Evolutionary conservation across 2,797 vertebrate genomes (phyloP), one percentile per base, ranked within the genome.

Genomic region (Sciurus vulgaris): DNA sequence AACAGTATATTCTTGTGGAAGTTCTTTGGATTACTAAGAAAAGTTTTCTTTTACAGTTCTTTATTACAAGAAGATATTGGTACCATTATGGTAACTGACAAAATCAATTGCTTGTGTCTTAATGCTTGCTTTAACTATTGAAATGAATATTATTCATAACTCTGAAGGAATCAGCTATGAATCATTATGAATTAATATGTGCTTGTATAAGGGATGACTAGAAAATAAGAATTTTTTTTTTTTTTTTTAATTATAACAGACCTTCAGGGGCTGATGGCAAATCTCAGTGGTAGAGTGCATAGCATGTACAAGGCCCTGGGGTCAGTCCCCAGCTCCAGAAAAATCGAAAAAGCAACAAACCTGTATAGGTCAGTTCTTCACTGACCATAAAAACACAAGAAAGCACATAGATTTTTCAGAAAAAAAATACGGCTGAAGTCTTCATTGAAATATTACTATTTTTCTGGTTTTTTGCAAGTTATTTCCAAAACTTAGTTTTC

Each of bases 401-500:
- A 89, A 72, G 11, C 30, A 92, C 65, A n/a, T 4, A 56, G n/a
- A 82, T 77, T 90, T 61, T 56, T 18, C 89, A 69, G 30, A 91
- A 76, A 72, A 49, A 77, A 95, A 73, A 17, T 5, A 38, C 51
- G 44, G 8, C 47, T 91, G 51, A 94, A 76, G 11, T 67, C 41
- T 61, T 47, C 65, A 82, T 9, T 86, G 70, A 91, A 54, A 89
- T 78, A 83, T 69, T 94, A 93, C 61, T 82, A 41, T 74, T 89
- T n/a, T 91, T 90, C 13, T 83, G 38, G 7, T 6, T 41, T 83
- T 93, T 86, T 89, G 26, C 5, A 89, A 24, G 1, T 61, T 86
- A 22, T 89, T 92, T 91, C 22, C 63, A 92, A 86, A 30, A 83
- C 41, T 74, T 84, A 73, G 18, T 63, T 89, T 95, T 82, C 24